These are phyloP conservation scores for Blastomussa wellsi DNA, from an alignment of 92 coral and sea anemone genomes.

Conservation along the genomic window DNA sequence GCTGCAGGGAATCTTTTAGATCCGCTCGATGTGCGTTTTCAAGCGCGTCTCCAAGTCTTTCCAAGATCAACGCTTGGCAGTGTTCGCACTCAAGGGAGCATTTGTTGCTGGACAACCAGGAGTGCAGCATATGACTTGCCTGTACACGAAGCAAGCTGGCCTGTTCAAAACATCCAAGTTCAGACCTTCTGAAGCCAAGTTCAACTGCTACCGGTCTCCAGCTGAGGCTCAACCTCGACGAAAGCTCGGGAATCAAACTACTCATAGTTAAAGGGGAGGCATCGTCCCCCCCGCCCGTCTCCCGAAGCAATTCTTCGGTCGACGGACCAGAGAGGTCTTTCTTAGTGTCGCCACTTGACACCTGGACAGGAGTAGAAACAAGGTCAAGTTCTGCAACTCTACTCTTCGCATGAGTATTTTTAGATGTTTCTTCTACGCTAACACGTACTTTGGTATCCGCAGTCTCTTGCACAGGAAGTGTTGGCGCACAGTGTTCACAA, in stretches of 20 bases:
- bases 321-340: neutral
- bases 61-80: constrained; percentile 1
- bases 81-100: constrained; percentile 20
- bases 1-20: constrained; percentile 25
- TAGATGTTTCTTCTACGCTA: constrained; percentile 14
- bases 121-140: constrained; percentile 26
- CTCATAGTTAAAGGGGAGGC: neutral
- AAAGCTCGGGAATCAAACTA: constrained; percentile 12
- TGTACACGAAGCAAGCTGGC: constrained; percentile 31
- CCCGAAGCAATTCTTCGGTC: constrained; percentile 5
- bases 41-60: constrained; percentile 27
- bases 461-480: constrained; percentile 11
- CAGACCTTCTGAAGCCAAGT: constrained; percentile 18
- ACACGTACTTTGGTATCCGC: neutral
- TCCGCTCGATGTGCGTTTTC: constrained; percentile 36
- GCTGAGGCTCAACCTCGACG: constrained; percentile 33
- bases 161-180: constrained; percentile 24
- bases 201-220: constrained; percentile 40
- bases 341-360: neutral
- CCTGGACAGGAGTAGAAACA: neutral
- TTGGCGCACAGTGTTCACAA: constrained; percentile 7
- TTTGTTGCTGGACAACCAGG: constrained; percentile 13
- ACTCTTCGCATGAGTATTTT: neutral
- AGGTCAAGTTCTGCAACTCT: neutral
- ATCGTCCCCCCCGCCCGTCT: constrained; percentile 15